phyloP scores from a whole-genome alignment of 2,888 invertebrate species.

The Calliopum simillimum region DNA sequence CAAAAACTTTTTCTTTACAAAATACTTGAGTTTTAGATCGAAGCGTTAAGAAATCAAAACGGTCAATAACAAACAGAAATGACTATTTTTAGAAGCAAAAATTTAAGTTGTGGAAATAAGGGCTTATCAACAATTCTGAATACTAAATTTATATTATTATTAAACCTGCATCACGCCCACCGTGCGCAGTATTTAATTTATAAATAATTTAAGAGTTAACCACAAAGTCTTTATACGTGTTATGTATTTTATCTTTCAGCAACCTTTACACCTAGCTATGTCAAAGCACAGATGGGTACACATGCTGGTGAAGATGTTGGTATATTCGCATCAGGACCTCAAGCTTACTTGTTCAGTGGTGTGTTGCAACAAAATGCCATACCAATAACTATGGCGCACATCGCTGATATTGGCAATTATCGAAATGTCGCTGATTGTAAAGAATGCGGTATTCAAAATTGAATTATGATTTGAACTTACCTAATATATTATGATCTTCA shows the following conservation, averaged over 20 bases:
- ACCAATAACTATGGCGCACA: conserved; percentile 80
- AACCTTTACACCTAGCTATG: conserved; percentile 54
- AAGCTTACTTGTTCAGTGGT: conserved; percentile 82
- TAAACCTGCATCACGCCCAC: no score
- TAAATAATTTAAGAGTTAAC: no score
- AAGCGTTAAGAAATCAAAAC: no score
- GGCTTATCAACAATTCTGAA: no score
- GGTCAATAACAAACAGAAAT: no score
- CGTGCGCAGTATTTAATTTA: no score
- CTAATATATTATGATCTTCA: conserved; percentile 75
- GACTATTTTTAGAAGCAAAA: no score
- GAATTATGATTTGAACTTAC: conserved; percentile 63
- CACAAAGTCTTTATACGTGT: background rate
- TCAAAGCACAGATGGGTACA: conserved; percentile 69
- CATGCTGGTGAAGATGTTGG: conserved; percentile 85
- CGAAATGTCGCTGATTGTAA: conserved; percentile 59
- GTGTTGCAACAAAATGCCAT: conserved; percentile 82
- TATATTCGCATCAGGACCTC: conserved; percentile 80
- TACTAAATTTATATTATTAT: background rate
- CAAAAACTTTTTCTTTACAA: no score
- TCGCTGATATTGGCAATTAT: conserved; percentile 77
- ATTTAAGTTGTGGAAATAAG: no score
- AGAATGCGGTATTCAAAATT: background rate
- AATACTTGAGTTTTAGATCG: no score
- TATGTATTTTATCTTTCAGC: no score